These are phyloP conservation scores for Irena cyanogastra DNA, from an alignment of 2,113 vertebrate genomes.

Conservation along the genomic window DNA sequence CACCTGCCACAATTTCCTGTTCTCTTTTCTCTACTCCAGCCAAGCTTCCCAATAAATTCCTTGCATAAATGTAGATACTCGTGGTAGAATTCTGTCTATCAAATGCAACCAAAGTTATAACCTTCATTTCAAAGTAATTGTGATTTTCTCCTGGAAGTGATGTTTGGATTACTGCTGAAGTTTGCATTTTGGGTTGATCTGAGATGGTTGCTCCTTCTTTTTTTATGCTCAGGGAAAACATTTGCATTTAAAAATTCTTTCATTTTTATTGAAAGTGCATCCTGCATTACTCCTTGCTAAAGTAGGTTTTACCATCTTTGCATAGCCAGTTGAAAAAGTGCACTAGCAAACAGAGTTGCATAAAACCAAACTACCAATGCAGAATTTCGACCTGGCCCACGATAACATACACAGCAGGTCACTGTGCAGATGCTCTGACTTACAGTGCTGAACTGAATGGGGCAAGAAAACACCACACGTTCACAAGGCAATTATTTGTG, in stretches of 20 bases:
- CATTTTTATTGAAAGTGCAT: not conserved
- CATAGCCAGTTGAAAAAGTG: not conserved
- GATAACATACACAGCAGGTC: not conserved
- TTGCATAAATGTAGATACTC: not conserved
- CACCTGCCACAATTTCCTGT: not conserved
- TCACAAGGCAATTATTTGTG: not conserved
- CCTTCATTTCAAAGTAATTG: not conserved
- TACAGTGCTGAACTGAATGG: not conserved
- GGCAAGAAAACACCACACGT: not conserved
- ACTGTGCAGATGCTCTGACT: not conserved
- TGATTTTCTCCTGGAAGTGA: not conserved
- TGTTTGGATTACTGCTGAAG: not conserved
- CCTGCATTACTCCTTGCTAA: not conserved
- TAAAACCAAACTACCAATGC: not conserved
- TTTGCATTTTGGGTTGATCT: not conserved
- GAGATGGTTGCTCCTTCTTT: not conserved
- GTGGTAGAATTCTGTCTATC: not conserved
- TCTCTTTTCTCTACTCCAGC: not conserved
- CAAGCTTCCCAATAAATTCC: not conserved
- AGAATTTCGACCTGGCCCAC: not conserved
- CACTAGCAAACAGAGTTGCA: not conserved
- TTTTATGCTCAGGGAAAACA: not conserved
- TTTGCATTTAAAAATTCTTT: not conserved
- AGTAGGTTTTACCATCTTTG: not conserved
- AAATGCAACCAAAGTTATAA: not conserved